phyloP scores from a whole-genome alignment of 2,888 invertebrate genomes.

The Drosophila prostipennis region DNA sequence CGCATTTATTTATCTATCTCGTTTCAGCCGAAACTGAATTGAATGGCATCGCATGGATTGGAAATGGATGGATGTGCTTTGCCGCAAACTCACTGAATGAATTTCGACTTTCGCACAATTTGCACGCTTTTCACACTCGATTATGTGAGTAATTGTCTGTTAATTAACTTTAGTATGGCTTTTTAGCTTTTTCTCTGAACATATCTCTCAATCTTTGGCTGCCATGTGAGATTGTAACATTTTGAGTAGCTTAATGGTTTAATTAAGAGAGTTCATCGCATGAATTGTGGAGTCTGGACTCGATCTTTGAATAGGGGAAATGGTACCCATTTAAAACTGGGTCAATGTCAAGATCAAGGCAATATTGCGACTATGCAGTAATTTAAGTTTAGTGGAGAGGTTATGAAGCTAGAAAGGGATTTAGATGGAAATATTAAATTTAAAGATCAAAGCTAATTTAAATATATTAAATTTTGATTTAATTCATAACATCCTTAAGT shows the following conservation, averaged over 20 bases:
- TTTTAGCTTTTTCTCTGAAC: not conserved
- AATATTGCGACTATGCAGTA: too few relatives aligned
- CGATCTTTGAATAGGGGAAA: conserved; percentile 3
- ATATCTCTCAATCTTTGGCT: conserved; percentile 15
- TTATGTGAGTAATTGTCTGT: conserved; percentile 55
- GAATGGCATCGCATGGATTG: conserved; percentile 53
- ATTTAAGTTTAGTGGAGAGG: too few relatives aligned
- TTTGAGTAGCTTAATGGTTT: conserved; percentile 17
- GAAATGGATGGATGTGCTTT: conserved; percentile 2
- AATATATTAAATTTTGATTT: too few relatives aligned
- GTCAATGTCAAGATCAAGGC: conserved; percentile 8
- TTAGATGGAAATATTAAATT: too few relatives aligned
- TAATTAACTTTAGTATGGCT: conserved; percentile 51
- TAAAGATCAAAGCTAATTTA: too few relatives aligned
- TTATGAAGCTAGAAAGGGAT: too few relatives aligned
- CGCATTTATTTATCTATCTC: conserved; percentile 54
- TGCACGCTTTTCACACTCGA: conserved; percentile 59
- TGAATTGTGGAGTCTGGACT: conserved; percentile 11
- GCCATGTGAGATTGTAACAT: too few relatives aligned
- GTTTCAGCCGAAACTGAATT: conserved; percentile 59
- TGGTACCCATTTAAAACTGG: conserved; percentile 2
- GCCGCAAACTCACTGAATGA: conserved; percentile 17
- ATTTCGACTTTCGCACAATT: conserved; percentile 43
- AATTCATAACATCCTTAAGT: too few relatives aligned
- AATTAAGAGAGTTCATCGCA: conserved; percentile 15